These are phyloP conservation scores for Blastobasis lacticolella DNA, from an alignment of 2,888 invertebrate genomes.

Conservation along the genomic window DNA sequence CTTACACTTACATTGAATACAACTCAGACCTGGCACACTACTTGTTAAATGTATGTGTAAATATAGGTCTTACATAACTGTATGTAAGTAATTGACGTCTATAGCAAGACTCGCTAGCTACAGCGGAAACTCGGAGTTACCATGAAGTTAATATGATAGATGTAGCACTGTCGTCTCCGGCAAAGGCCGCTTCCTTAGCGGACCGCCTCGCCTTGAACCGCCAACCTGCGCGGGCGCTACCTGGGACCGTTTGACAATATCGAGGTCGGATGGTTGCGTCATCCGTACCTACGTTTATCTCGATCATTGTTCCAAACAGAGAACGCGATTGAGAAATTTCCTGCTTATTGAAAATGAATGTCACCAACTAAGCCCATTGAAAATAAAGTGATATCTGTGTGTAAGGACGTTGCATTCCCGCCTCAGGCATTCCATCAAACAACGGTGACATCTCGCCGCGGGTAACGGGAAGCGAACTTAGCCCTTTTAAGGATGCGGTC, in stretches of 20 bases:
- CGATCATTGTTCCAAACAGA: too few relatives aligned
- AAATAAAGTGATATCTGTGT: too few relatives aligned
- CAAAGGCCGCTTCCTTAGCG: conserved; percentile 41
- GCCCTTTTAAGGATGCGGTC: conserved; percentile 58
- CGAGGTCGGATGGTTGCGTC: conserved; percentile 18
- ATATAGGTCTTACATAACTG: background rate
- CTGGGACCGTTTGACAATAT: conserved; percentile 16
- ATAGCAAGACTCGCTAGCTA: background rate
- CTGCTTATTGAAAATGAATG: too few relatives aligned
- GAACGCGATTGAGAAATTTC: too few relatives aligned
- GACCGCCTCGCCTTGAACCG: conserved; percentile 41
- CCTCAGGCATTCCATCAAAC: conserved; percentile 33
- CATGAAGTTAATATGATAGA: background rate
- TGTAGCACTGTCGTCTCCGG: conserved; percentile 5
- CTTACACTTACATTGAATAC: background rate
- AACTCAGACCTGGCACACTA: background rate
- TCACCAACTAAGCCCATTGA: too few relatives aligned
- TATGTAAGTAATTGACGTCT: background rate
- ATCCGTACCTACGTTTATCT: background rate
- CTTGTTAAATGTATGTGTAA: background rate
- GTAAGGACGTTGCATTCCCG: background rate
- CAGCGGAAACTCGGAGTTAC: background rate
- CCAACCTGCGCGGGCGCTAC: conserved; percentile 18
- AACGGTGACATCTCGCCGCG: conserved; percentile 43
- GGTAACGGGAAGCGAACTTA: conserved; percentile 57